Base-by-base conservation (phyloP, 1,140 invertebrate genomes). In the Hyphantria cunea region DNA sequence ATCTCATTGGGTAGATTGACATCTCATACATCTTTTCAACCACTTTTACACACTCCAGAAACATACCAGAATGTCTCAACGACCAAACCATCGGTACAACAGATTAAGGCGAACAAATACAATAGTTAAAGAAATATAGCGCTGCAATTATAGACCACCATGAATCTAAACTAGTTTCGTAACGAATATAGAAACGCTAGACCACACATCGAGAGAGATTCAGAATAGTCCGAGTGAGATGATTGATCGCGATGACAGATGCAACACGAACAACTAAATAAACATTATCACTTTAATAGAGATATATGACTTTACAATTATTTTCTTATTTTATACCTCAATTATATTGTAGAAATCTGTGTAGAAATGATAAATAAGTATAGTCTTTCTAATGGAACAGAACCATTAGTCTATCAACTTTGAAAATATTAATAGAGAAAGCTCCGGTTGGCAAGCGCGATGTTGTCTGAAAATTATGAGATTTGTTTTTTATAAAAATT, bases 181-280 rank as follows among this genome's bases (percentile, higher is more conserved):
- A 25, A 54, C 42, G 14, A 44, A 56, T 55, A 31, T 54, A 55
- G 42, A 15, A 45, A 13, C 42, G 42, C 42, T 45, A 55, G 53
- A 55, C 42, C 42, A 47, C 53, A 55, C 53, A 55, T 55, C 3
- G 42, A 45, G 53, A 0, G 17, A 25, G 17, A 55, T 47, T 45
- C 14, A 13, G 53, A 47, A 41, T 41, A 31, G 0, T 5, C 8
- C 11, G 34, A 4, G 34, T 37, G 8, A 11, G 8, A 37, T 37
- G 34, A 37, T 37, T 37, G 34, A 37, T 2, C 8, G 34, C 34
- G 34, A 37, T 11, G 34, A 37, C 34, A 37, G 34, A 37, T 7
- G 34, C 8, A 37, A 37, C 11, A 37, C 34, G 8, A 7, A 37
- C 34, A 37, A 37, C 34, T 3, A 37, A 37, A 37, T 37, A 37